Conservation (phyloP, 2,797 vertebrate species). For the Cyprinella venusta region DNA sequence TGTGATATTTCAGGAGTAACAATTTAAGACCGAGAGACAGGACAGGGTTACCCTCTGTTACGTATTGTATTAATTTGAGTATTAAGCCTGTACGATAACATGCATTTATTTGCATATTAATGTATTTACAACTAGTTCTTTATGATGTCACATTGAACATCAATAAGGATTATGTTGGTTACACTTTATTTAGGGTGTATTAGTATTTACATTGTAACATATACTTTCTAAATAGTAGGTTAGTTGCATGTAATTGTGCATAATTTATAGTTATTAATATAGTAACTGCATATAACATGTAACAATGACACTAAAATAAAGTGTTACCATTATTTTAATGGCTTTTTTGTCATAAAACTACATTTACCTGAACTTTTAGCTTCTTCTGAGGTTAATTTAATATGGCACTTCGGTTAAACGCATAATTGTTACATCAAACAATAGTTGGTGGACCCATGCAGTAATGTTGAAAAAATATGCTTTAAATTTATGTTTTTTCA, state of each 20-base stretch:
- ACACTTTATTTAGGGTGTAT: no score
- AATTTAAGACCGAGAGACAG: not conserved
- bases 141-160: not conserved
- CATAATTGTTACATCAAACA: not conserved
- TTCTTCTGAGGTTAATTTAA: not conserved
- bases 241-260: no score
- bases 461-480: not conserved
- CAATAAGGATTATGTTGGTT: no score
- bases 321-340: no score
- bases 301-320: no score
- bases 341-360: not conserved
- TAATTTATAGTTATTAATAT: no score
- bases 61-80: not conserved
- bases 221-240: no score
- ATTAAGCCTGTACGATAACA: not conserved
- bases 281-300: no score
- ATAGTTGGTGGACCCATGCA: not conserved
- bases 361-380: not conserved
- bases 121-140: not conserved
- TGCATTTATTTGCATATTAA: conserved; percentile 4
- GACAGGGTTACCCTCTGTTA: not conserved
- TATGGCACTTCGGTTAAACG: not conserved
- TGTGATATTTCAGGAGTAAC: not conserved
- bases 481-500: not conserved
- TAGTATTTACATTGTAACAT: no score